Evolutionary conservation across 2,113 vertebrate species (phyloP).

Genomic region (Patagioenas fasciata): DNA sequence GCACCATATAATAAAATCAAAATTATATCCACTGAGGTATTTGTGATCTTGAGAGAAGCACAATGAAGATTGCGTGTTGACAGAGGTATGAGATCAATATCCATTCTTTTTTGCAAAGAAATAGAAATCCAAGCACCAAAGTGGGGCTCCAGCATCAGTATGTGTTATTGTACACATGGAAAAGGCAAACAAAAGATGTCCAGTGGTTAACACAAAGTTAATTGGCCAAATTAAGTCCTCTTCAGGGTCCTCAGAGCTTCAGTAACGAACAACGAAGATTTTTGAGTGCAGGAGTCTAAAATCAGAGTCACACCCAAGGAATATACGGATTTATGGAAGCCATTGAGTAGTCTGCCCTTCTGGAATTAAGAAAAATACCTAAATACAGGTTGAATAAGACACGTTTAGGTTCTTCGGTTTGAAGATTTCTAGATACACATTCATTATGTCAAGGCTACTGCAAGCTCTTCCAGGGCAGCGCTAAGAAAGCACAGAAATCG

Average conservation of each 20-base stretch:
- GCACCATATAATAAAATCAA: background rate
- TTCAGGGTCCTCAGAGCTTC: background rate
- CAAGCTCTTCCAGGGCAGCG: background rate
- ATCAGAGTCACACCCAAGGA: background rate
- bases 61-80: fast-evolving
- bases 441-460: background rate
- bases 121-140: background rate
- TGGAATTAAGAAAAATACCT: background rate
- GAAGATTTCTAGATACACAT: background rate
- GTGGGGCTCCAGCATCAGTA: background rate
- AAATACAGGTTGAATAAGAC: background rate
- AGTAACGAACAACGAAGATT: background rate
- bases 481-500: background rate
- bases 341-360: background rate
- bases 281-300: background rate
- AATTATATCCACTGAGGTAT: background rate
- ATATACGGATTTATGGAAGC: background rate
- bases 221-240: background rate
- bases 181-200: background rate
- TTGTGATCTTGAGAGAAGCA: background rate
- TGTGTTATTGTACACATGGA: fast-evolving
- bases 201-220: background rate
- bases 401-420: background rate
- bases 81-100: background rate
- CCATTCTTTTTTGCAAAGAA: background rate